A percentile compares a stretch with the other conserved stretches of the same genome.
phyloP scores from a whole-genome alignment of 2,113 vertebrate species.

The Motacilla tschutschensis region DNA sequence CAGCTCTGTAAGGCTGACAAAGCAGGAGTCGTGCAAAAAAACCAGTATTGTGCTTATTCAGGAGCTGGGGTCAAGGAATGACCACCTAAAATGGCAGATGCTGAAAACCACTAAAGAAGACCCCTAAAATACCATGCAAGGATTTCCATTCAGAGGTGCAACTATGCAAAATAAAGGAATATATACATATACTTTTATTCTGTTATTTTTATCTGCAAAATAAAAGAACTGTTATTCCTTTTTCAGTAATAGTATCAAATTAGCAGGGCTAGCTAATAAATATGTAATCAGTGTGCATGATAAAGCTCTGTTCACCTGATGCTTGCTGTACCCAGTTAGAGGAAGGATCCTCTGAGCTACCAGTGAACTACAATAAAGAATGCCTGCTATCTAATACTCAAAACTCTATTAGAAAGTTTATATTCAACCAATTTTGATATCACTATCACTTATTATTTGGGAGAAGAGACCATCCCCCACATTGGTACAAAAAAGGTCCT shows the following conservation, averaged over 20 bases:
- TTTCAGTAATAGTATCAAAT: background rate
- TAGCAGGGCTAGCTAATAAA: background rate
- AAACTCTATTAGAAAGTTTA: background rate
- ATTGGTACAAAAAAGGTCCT: accelerated
- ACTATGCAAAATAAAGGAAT: background rate
- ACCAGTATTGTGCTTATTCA: background rate
- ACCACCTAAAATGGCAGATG: background rate
- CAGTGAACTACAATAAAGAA: background rate
- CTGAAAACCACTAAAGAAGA: background rate
- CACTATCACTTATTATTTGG: background rate
- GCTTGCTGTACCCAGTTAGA: accelerated
- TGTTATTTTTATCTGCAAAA: background rate
- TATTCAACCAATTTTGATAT: background rate
- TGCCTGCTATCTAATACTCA: background rate
- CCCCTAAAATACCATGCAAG: background rate
- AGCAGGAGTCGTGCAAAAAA: background rate
- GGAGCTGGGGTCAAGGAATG: background rate
- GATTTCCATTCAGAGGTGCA: background rate
- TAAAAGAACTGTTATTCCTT: background rate
- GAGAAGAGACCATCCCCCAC: no score
- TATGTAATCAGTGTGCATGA: no score
- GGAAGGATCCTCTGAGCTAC: accelerated
- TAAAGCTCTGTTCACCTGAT: background rate
- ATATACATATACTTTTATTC: background rate
- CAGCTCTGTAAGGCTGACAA: background rate